These are phyloP conservation scores for Arge pagana DNA, from an alignment of 2,888 invertebrate species.

Conservation along the genomic window DNA sequence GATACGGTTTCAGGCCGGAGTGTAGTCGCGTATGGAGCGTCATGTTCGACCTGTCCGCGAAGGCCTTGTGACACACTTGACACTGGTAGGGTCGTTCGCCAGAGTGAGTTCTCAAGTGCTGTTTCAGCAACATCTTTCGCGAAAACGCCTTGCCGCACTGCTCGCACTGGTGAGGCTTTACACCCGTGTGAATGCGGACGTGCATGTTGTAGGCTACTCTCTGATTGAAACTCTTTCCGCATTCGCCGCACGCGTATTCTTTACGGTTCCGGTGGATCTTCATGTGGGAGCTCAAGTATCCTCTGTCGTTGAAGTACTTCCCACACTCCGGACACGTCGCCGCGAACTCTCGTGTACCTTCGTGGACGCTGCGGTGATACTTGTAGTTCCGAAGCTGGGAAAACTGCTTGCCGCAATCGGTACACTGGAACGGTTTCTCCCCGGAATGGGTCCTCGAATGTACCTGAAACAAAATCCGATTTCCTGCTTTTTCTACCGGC, in stretches of 20 bases:
- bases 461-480: constrained; percentile 50
- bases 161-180: constrained; percentile 77
- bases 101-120: constrained; percentile 81
- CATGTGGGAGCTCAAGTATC: constrained; percentile 84
- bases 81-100: constrained; percentile 83
- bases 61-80: constrained; percentile 79
- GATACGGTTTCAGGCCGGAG: constrained; percentile 79
- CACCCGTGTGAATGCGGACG: constrained; percentile 79
- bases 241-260: constrained; percentile 79
- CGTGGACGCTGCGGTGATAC: constrained; percentile 79
- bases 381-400: constrained; percentile 84
- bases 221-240: constrained; percentile 84
- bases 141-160: constrained; percentile 84
- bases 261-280: constrained; percentile 83
- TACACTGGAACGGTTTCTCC: constrained; percentile 70
- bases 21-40: constrained; percentile 79
- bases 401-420: constrained; percentile 80
- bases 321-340: constrained; percentile 77
- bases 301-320: constrained; percentile 82
- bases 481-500: no score
- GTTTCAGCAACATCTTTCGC: constrained; percentile 82
- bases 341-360: constrained; percentile 82
- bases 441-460: constrained; percentile 57
- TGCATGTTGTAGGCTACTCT: constrained; percentile 89
- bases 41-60: constrained; percentile 85